Evolutionary conservation across 2,113 vertebrate species (phyloP).

Genomic region (Macaca fascicularis): DNA sequence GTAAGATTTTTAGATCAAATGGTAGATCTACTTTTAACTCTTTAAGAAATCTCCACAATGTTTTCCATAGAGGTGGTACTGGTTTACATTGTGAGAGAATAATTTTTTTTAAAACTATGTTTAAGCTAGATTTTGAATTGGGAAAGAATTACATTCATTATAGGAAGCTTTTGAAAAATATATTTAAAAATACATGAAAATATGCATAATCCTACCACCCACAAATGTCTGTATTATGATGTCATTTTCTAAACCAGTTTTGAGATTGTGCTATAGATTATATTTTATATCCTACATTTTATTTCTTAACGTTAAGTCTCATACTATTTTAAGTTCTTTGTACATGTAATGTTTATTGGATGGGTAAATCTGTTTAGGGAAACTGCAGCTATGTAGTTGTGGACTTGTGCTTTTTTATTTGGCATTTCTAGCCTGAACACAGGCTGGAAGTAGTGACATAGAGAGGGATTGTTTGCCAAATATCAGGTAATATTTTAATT

Average conservation of each 20-base stretch:
- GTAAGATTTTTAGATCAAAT: too few species aligned
- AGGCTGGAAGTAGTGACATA: neutral
- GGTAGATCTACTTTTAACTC: too few species aligned
- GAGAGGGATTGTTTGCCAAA: neutral
- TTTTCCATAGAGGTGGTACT: too few species aligned
- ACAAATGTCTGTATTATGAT: neutral
- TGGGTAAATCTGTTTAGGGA: neutral
- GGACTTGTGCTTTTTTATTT: neutral
- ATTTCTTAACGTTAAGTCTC: slow-evolving; percentile 7
- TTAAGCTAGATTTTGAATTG: neutral
- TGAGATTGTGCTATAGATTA: neutral
- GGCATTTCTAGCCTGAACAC: neutral
- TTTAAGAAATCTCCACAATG: too few species aligned
- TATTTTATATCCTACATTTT: neutral
- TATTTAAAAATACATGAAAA: neutral
- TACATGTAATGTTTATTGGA: neutral
- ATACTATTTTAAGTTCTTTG: neutral
- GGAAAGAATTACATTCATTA: neutral
- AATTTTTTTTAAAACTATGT: neutral
- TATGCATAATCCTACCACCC: neutral
- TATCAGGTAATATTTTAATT: neutral
- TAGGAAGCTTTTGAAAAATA: neutral
- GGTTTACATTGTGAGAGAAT: neutral
- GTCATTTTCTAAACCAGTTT: slow-evolving; percentile 39
- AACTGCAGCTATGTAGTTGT: neutral